phyloP scores from a whole-genome alignment of 2,113 vertebrate species.

The Dasypus novemcinctus region DNA sequence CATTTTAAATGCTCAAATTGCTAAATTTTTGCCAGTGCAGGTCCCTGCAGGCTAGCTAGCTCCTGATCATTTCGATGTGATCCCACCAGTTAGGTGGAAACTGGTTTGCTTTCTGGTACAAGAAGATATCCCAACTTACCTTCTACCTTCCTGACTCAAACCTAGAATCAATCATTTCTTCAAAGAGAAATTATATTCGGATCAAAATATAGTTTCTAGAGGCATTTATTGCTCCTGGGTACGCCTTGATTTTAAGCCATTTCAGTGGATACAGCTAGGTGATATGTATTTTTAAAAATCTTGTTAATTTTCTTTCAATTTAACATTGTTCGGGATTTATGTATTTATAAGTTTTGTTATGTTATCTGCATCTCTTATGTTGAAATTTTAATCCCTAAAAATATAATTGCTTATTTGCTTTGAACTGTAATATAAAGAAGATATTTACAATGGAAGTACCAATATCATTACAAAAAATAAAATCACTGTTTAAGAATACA shows the following conservation, averaged over 20 bases:
- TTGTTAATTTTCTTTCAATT: not conserved
- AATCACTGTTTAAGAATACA: not conserved
- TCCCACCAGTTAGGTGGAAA: not conserved
- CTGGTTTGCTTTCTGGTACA: not conserved
- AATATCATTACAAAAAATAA: not conserved
- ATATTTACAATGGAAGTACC: not conserved
- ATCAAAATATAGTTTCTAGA: not conserved
- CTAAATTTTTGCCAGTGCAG: too few species aligned
- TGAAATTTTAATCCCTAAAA: not conserved
- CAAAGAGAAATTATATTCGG: not conserved
- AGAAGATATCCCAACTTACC: not conserved
- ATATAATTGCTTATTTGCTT: not conserved
- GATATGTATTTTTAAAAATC: not conserved
- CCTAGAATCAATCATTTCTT: too few species aligned
- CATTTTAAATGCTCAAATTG: not conserved
- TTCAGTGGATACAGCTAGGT: not conserved
- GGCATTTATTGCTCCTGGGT: not conserved
- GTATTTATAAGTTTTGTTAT: not conserved
- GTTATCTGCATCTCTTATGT: not conserved
- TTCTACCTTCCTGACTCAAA: not conserved
- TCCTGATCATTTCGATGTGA: not conserved
- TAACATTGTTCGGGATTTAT: not conserved
- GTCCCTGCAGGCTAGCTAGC: fast-evolving
- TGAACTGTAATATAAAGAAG: not conserved
- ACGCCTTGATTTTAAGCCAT: not conserved